Base-by-base conservation (phyloP, 2,888 invertebrate genomes). In the Apodemia zela region DNA sequence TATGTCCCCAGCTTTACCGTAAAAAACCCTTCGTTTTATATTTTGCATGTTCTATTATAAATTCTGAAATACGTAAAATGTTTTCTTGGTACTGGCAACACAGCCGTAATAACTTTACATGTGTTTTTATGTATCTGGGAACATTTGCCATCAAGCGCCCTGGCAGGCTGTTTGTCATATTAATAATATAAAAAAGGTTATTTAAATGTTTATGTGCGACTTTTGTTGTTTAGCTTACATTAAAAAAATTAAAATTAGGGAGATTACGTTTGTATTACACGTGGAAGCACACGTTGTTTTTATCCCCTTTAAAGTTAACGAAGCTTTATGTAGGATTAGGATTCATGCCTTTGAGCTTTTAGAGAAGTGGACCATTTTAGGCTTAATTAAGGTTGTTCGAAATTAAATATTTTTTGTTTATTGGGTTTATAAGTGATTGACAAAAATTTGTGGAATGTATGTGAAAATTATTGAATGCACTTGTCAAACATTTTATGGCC, bases 241-340 rank as follows among this genome's bases (percentile, higher is more conserved):
- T 18, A 54, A 21, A 54, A 54, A 54, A 54, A 54, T 25, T 54
- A 54, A 25, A 54, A 54, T 54, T 21, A 54, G 51, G 51, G 25
- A 54, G 21, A 21, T 54, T 13, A 51, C 21, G 21, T 51, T 51
- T 51, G 51, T 54, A 25, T 54, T 21, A 54, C 51, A 54, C 21
- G 21, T 49, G 18, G 17, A 4, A 8, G 8, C 21, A 25, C 25
- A 13, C 21, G 25, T 51, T 21, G 21, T 18, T 54, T 29, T 54
- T 54, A 54, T 54, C 25, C 25, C 7, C 4, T 54, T 54, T 25
- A 54, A 54, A 54, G 51, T 18, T 51, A 17, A 51, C 49, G 13
- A 51, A 21, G 49, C 18, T 54, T 21, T 54, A 25, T 21, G 51
- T 54, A 18, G 54, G 54, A 54, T 54, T 21, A 3, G n/a, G 42